Evolutionary conservation across 53 echinoderm and acorn worm genomes (phyloP), one percentile per base, ranked within the genome.

Genomic region (Holothuria scabra): DNA sequence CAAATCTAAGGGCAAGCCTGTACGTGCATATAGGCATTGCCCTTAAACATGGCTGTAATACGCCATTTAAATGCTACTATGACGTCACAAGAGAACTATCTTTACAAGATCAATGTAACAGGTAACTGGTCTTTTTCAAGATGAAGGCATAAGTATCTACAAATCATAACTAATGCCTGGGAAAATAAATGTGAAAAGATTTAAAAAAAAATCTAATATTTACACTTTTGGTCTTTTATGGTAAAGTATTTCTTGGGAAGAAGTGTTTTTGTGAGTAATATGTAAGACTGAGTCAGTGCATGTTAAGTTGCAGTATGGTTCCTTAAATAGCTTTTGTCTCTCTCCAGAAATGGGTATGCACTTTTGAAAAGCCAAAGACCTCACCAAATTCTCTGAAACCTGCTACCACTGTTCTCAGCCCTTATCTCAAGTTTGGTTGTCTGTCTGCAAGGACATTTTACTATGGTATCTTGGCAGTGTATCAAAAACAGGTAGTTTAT

Each of bases 341-440:
- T 56, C 34, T 65, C 46, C 46, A 93, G 93, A 76, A 85, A 35
- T 91, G 91, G 94, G 71, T 88, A 28, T 91, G 91, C n/a, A 84
- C 59, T 10, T 94, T 94, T 91, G 89, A 94, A 63, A 94, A 91
- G 60, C 94, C 94, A 9, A 88, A 94, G 82, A 91, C 91, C 24
- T 65, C 72, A 21, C 94, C 87, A 11, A 89, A 89, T 68, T 87
- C 80, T 13, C 30, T 94, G 7, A 69, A 76, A 28, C 89, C 94
- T 3, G 86, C 91, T 46, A 91, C 91, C 66, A 91, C 94, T 0
- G 94, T 94, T 61, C 94, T 91, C 71, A 88, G 94, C 66, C 94
- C 94, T 12, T 93, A 93, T 72, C 89, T 93, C 66, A 94, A 94
- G 84, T 94, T 86, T 80, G 94, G 94, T 52, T 91, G 94, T 38